These are phyloP conservation scores for Microcebus tavaratra DNA, from an alignment of 2,113 vertebrate genomes.

Conservation along the genomic window DNA sequence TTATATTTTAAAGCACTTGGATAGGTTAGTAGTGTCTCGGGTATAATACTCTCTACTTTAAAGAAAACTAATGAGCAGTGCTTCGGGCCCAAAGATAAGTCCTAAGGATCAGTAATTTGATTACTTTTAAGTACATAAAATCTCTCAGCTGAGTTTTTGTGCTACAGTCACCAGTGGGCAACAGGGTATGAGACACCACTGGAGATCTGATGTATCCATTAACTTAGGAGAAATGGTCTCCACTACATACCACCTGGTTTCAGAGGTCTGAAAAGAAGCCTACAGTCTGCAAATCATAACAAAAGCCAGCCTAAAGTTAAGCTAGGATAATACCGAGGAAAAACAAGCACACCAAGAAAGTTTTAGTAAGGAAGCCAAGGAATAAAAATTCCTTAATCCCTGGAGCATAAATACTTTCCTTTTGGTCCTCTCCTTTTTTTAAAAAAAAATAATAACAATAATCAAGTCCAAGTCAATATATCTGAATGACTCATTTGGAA, in stretches of 20 bases:
- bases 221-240: background rate
- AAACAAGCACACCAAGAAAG: background rate
- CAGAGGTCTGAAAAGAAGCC: background rate
- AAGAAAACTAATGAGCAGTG: background rate
- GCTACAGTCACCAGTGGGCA: background rate
- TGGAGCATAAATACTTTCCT: conserved; percentile 21
- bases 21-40: background rate
- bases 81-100: background rate
- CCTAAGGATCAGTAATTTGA: background rate
- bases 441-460: background rate
- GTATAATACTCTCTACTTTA: background rate
- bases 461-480: background rate
- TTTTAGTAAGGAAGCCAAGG: background rate
- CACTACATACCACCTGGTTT: background rate
- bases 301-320: conserved; percentile 16
- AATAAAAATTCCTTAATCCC: conserved; percentile 33
- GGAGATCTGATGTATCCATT: background rate
- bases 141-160: background rate
- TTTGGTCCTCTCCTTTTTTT: background rate
- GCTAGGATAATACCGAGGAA: background rate
- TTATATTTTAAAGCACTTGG: conserved; percentile 22
- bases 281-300: background rate
- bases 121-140: conserved; percentile 47
- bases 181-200: background rate
- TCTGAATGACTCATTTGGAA: conserved; percentile 56